Evolutionary conservation across 2,888 invertebrate species (phyloP).

Genomic region (Sinodicranocentrus sp.): DNA sequence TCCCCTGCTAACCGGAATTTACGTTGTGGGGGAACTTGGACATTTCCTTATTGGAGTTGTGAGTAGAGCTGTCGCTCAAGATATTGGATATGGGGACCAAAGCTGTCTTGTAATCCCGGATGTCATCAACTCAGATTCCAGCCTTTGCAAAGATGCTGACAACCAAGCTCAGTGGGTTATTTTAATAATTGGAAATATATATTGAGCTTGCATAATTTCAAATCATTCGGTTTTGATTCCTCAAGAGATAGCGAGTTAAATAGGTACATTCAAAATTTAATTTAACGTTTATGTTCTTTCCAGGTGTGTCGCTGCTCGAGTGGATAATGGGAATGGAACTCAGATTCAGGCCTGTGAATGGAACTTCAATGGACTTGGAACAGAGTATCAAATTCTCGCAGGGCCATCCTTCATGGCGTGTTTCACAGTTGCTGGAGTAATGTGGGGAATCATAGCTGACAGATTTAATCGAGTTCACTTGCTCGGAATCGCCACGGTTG

Average conservation of each 20-base stretch:
- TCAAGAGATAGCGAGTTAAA: not conserved
- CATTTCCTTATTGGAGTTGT: slow-evolving; percentile 92
- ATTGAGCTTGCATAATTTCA: no score
- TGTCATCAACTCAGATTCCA: slow-evolving; percentile 80
- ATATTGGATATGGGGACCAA: slow-evolving; percentile 91
- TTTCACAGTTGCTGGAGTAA: slow-evolving; percentile 92
- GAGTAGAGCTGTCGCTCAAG: slow-evolving; percentile 90
- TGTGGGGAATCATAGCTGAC: slow-evolving; percentile 90
- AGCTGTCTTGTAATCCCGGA: slow-evolving; percentile 88
- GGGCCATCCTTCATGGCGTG: slow-evolving; percentile 96
- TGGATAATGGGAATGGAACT: slow-evolving; percentile 54
- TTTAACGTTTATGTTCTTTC: slow-evolving; percentile 30
- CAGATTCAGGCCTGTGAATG: slow-evolving; percentile 88
- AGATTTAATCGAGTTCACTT: slow-evolving; percentile 84
- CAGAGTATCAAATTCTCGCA: slow-evolving; percentile 94
- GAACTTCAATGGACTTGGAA: slow-evolving; percentile 94
- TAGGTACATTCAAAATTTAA: not conserved
- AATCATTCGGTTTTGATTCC: no score
- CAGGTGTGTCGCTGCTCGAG: slow-evolving; percentile 79
- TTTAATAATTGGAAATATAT: no score
- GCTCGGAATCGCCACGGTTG: slow-evolving; percentile 86
- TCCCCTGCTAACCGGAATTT: slow-evolving; percentile 88
- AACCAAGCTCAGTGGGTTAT: slow-evolving; percentile 81
- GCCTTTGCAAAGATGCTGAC: slow-evolving; percentile 81
- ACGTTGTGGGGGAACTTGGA: slow-evolving; percentile 91